Evolutionary conservation across 1,140 invertebrate genomes (phyloP).

Genomic region (Drosophila kikkawai): DNA sequence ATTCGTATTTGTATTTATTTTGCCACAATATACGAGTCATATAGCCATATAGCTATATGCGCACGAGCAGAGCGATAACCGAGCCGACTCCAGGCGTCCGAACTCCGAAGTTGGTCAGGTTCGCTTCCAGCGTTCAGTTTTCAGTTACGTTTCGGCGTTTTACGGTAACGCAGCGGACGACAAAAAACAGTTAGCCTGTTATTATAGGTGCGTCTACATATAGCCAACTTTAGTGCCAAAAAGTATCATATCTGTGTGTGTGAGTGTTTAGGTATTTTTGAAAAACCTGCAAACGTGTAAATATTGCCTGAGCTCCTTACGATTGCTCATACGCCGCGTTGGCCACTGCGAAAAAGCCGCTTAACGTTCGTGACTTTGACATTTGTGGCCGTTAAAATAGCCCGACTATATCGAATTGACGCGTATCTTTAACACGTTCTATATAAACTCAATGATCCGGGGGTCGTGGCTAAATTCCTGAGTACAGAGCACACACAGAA

Average conservation of each 20-base stretch:
- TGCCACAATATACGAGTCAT: constrained; percentile 44
- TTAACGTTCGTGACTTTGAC: constrained; percentile 71
- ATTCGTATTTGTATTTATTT: constrained; percentile 47
- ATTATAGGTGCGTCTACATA: constrained; percentile 40
- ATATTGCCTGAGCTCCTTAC: constrained; percentile 60
- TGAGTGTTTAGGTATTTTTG: constrained; percentile 31
- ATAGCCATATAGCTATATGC: constrained; percentile 49
- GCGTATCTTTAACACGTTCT: constrained; percentile 59
- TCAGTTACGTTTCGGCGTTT: constrained; percentile 83
- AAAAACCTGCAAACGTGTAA: constrained; percentile 69
- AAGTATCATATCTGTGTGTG: constrained; percentile 14
- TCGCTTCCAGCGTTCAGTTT: constrained; percentile 64
- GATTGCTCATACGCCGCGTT: constrained; percentile 73
- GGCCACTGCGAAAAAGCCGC: constrained; percentile 44
- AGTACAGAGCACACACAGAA: neutral
- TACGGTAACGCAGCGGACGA: constrained; percentile 78
- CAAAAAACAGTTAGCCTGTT: constrained; percentile 53
- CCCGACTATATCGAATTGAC: constrained; percentile 65
- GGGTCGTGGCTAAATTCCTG: neutral
- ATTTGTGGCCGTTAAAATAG: constrained; percentile 66
- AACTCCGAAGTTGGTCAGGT: constrained; percentile 67
- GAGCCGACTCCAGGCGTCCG: constrained; percentile 59
- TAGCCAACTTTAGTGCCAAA: constrained; percentile 35
- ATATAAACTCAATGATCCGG: constrained; percentile 3
- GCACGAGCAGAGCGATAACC: constrained; percentile 80